These are phyloP conservation scores for Tiliacea citrago DNA, from an alignment of 2,888 invertebrate species.

Conservation along the genomic window DNA sequence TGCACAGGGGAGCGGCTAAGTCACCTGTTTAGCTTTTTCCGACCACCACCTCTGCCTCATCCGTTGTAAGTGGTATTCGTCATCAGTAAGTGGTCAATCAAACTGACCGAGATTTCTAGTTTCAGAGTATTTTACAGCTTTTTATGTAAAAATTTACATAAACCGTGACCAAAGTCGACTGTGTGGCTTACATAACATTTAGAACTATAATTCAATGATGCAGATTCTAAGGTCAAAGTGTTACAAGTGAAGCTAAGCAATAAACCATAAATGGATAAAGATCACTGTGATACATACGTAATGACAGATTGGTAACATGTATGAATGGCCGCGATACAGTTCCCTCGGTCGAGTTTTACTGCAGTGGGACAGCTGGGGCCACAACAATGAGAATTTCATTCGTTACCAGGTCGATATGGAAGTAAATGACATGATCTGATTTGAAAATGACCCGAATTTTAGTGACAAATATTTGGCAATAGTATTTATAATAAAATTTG, in stretches of 20 bases:
- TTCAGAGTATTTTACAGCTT: background rate
- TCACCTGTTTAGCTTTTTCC: background rate
- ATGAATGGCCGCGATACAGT: constrained; percentile 49
- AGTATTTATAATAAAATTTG: background rate
- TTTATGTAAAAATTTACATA: background rate
- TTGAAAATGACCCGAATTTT: constrained; percentile 7
- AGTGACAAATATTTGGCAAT: background rate
- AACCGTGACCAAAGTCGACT: background rate
- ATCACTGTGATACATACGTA: constrained; percentile 25
- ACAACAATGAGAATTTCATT: constrained; percentile 37
- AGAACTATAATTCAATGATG: background rate
- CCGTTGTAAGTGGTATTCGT: background rate
- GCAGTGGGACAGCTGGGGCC: constrained; percentile 32
- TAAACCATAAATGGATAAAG: constrained; percentile 21
- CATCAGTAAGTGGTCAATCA: too few relatives aligned
- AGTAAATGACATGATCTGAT: constrained; percentile 7
- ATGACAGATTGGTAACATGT: constrained; percentile 41
- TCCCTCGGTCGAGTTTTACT: constrained; percentile 61
- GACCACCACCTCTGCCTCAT: background rate
- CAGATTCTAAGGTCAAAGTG: background rate
- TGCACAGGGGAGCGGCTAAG: background rate
- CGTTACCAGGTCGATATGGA: constrained; percentile 34
- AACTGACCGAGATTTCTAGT: background rate
- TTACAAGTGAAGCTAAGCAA: constrained; percentile 3
- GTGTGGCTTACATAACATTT: background rate